A percentile compares a stretch with the other conserved stretches of the same genome.
These are phyloP conservation scores for Tretioscincus oriximinensis DNA, from an alignment of 2,113 vertebrate species.

Conservation along the genomic window DNA sequence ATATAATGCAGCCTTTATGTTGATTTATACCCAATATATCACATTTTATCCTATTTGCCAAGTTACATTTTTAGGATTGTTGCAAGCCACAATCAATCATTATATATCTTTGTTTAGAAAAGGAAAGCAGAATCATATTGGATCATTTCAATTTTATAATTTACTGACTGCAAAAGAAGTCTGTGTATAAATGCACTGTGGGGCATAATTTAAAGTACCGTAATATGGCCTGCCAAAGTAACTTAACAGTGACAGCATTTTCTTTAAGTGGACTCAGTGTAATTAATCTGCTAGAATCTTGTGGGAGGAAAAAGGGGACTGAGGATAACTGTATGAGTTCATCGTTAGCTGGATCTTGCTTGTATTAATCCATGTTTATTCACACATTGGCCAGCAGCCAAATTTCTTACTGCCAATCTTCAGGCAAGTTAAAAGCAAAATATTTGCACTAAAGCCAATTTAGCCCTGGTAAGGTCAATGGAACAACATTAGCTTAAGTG, in stretches of 20 bases:
- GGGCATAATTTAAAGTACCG: conserved; percentile 16
- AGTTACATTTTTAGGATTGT: background rate
- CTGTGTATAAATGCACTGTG: background rate
- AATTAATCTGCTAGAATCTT: conserved; percentile 27
- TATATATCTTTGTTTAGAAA: background rate
- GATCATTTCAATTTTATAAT: conserved; percentile 22
- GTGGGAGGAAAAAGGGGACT: background rate
- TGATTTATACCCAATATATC: background rate
- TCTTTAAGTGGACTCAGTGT: conserved; percentile 26
- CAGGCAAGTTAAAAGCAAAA: conserved; percentile 1
- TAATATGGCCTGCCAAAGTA: conserved; percentile 4
- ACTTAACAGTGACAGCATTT: conserved; percentile 22
- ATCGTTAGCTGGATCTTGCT: conserved; percentile 13
- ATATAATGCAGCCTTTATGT: background rate
- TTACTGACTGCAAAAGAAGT: conserved; percentile 27
- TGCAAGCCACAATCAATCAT: conserved; percentile 31
- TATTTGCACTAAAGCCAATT: conserved; percentile 19
- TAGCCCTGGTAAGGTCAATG: conserved; percentile 7
- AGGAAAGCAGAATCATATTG: conserved; percentile 34
- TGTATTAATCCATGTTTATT: conserved; percentile 31
- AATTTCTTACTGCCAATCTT: conserved; percentile 14
- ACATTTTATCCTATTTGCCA: background rate
- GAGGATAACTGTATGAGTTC: conserved; percentile 33
- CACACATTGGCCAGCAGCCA: conserved; percentile 36
- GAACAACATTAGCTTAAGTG: conserved; percentile 1